Evolutionary conservation across 2,888 invertebrate species (phyloP).

Genomic region (Macaria liturata): DNA sequence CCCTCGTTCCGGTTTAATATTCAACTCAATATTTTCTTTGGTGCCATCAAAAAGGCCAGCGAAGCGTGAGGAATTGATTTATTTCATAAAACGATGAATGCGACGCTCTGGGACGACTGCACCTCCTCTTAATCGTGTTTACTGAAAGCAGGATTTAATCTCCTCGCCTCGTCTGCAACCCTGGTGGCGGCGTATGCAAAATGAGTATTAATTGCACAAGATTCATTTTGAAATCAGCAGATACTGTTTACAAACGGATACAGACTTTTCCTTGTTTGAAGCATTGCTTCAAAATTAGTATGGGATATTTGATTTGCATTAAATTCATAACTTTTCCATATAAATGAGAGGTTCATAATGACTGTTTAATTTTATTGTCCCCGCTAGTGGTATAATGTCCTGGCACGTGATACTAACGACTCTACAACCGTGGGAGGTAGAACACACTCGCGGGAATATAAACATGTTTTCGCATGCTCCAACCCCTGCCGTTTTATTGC

Average conservation of each 20-base stretch:
- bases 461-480: slow-evolving; percentile 36
- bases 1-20: slow-evolving; percentile 13
- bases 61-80: slow-evolving; percentile 20
- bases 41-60: slow-evolving; percentile 13
- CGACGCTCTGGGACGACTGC: slow-evolving; percentile 5
- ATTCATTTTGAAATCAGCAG: too few species aligned
- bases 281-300: too few species aligned
- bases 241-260: too few species aligned
- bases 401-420: slow-evolving; percentile 16
- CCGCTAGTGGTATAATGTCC: slow-evolving; percentile 18
- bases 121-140: slow-evolving; percentile 11
- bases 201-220: too few species aligned
- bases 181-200: too few species aligned
- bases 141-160: slow-evolving; percentile 7
- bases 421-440: slow-evolving; percentile 12
- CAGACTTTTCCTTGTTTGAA: too few species aligned
- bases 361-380: slow-evolving; percentile 17
- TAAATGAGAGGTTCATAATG: slow-evolving; percentile 7
- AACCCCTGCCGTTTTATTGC: slow-evolving; percentile 34
- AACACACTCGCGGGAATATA: slow-evolving; percentile 25
- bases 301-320: too few species aligned
- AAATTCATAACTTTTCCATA: too few species aligned
- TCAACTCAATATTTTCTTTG: slow-evolving; percentile 12
- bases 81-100: slow-evolving; percentile 16
- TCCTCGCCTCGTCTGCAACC: not conserved